Percentiles rank a stretch among this genome's conserved stretches.
Conservation (phyloP, 2,797 vertebrate genomes). For the Sandelia bainsii region DNA sequence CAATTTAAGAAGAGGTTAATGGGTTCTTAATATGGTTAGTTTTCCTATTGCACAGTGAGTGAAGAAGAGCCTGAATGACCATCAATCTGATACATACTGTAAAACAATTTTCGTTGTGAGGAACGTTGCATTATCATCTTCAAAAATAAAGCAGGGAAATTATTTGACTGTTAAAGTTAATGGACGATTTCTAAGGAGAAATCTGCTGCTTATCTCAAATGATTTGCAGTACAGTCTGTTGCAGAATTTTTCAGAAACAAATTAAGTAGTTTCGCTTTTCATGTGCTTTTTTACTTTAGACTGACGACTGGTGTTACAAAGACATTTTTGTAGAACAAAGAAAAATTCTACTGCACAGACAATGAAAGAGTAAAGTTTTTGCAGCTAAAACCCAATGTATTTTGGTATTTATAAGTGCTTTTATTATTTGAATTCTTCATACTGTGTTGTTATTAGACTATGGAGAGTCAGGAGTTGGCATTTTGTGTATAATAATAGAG, state of each 20-base stretch:
- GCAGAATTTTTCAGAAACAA: conserved; percentile 15
- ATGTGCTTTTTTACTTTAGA: not conserved
- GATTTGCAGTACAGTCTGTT: not conserved
- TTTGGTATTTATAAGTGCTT: no score
- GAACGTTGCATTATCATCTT: conserved; percentile 23
- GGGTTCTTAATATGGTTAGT: conserved; percentile 74
- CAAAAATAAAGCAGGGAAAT: conserved; percentile 15
- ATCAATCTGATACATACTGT: conserved; percentile 49
- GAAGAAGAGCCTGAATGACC: conserved; percentile 50
- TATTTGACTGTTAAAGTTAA: conserved; percentile 14
- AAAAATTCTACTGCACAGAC: no score
- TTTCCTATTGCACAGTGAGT: conserved; percentile 63
- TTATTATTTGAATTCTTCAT: no score
- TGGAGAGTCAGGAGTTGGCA: no score
- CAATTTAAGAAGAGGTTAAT: conserved; percentile 86
- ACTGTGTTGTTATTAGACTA: no score
- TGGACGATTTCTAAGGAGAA: conserved; percentile 21
- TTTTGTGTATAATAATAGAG: no score
- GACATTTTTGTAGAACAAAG: no score
- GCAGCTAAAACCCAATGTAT: no score
- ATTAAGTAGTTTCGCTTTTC: not conserved
- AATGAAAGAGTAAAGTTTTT: no score
- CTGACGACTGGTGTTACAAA: not conserved
- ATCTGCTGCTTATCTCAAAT: not conserved
- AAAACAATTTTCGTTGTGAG: conserved; percentile 23